Percentiles rank a stretch among this genome's conserved stretches.
Evolutionary conservation across 2,888 invertebrate genomes (phyloP).

Genomic region (Andrena haemorrhoa): DNA sequence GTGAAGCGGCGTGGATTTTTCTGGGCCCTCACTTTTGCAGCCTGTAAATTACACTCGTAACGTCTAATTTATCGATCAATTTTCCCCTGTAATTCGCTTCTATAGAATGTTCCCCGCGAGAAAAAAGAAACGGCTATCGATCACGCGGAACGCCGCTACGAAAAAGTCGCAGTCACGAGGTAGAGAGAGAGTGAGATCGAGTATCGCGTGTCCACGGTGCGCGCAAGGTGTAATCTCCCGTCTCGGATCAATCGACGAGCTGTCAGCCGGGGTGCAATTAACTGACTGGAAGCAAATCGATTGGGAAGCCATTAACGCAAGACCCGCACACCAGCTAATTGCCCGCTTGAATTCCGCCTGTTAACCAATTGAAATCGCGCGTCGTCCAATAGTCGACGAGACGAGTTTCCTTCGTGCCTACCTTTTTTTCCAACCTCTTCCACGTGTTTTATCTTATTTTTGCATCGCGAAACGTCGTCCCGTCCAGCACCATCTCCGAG

Average conservation of each 20-base stretch:
- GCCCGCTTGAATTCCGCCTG: constrained; percentile 53
- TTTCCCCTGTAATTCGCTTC: not conserved
- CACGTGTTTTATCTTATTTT: constrained; percentile 28
- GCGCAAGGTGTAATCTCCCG: constrained; percentile 59
- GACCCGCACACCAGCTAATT: constrained; percentile 61
- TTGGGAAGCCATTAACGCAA: constrained; percentile 72
- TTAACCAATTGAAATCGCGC: constrained; percentile 58
- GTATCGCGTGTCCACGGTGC: constrained; percentile 52
- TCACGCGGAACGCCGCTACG: constrained; percentile 19
- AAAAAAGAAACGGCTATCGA: constrained; percentile 20
- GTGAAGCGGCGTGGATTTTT: not conserved
- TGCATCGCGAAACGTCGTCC: constrained; percentile 56
- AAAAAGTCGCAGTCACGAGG: constrained; percentile 1
- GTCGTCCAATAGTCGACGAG: constrained; percentile 43
- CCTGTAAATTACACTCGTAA: not conserved
- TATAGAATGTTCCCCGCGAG: not conserved
- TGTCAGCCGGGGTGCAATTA: constrained; percentile 64
- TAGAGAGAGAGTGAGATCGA: constrained; percentile 10
- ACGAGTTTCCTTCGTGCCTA: constrained; percentile 41
- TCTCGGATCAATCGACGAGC: constrained; percentile 60
- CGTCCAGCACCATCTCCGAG: constrained; percentile 70
- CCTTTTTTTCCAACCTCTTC: constrained; percentile 3
- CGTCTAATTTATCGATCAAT: constrained; percentile 12
- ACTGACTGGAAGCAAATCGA: constrained; percentile 72
- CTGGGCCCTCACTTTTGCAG: not conserved